Evolutionary conservation across 30 jellyfish, hydroid and myxozoan species (phyloP), one percentile per base, ranked within the genome.

Genomic region (Rhopilema esculentum): DNA sequence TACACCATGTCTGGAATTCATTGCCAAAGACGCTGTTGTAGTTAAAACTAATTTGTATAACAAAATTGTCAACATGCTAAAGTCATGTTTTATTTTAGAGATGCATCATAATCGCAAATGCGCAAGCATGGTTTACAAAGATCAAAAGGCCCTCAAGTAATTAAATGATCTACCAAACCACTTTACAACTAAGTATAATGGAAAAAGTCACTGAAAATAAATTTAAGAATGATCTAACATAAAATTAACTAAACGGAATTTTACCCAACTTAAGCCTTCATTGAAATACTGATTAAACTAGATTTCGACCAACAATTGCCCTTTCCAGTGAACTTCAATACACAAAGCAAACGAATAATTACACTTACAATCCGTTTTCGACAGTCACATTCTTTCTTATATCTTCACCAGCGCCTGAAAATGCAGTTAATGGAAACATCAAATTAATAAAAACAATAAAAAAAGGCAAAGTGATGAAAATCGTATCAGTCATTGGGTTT

Each of bases 311-410:
- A 12, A 12, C 57, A 40, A 40, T 2, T 40, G 57, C 12, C 57
- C 6, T 40, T 40, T 40, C 12, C 57, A 2, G 57, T n/a, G n/a
- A n/a, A 12, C 12, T 40, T 12, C 57, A 40, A 12, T 40, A 2
- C 6, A 40, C 57, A 40, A 40, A 40, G 57, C 12, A 12, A 40
- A 12, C 57, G 57, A 40, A 40, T 19, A 25, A 2, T 8, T 7
- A 16, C 20, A 86, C 95, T 75, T 86, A 86, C 95, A 86, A 52
- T 77, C 95, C 95, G 19, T 84, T 84, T 21, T 86, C 95, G 1
- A 25, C 71, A 19, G 90, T 86, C 27, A 64, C 72, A 67, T 86
- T 86, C 69, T 86, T 86, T 49, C 89, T 31, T 7, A 51, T 28
- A 86, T 49, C 85, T 28, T 75, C 79, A 24, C 51, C 66, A 20